Evolutionary conservation across 2,888 invertebrate genomes (phyloP), one percentile per base, ranked within the genome.

Genomic region (Theristus sp.): DNA sequence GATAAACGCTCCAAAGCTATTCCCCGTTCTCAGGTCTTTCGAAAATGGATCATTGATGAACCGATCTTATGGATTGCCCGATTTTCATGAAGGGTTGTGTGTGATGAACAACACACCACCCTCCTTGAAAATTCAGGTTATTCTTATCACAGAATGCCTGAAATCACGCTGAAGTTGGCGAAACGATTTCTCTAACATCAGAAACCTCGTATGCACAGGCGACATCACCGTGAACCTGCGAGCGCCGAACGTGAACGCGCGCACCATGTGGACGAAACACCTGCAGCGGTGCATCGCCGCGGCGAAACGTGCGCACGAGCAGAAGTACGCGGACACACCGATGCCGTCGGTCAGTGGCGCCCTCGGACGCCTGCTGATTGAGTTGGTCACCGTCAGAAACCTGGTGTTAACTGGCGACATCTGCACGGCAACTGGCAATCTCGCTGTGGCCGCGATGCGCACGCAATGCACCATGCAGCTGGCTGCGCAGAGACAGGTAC

Each of bases 191-290:
- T 17, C 38, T 6, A 38, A 38, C 38, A 38, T 38, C 10, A 38
- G 6, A 38, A 38, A 17, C 38, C 38, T 52, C 52, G 6, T 52
- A 17, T 6, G 6, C 25, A 26, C 47, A 65, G 65, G 58, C 1
- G 63, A 63, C 2, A 59, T 59, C 1, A 17, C 60, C 22, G 60
- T 67, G 2, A 61, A 62, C 25, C 58, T 68, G 27, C 63, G 60
- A n/a, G 65, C 66, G 20, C 46, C 58, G 22, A 64, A 58, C 27
- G 28, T 62, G 17, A 68, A 67, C 55, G 62, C 66, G 1, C 63
- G 64, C 6, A 63, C 62, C 28, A 53, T 68, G 30, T 68, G 68
- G 68, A 46, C 58, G 56, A 64, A 61, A 28, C 66, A 67, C 57
- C 58, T 68, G 57, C 60, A 64, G 25, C 65, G 66, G 54, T 66